phyloP scores from a whole-genome alignment of 2,113 vertebrate species.

The Myotis davidii region DNA sequence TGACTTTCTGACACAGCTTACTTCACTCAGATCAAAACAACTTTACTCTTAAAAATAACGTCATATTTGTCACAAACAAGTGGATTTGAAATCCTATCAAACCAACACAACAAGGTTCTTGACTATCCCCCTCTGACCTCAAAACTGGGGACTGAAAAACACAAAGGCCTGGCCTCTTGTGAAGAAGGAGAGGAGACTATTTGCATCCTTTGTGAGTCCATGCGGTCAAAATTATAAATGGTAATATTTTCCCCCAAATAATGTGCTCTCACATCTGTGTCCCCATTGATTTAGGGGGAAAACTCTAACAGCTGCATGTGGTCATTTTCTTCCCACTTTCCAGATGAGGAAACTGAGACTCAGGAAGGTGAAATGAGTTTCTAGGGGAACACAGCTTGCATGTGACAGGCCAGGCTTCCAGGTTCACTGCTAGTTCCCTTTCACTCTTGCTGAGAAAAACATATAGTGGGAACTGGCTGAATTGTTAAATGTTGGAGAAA shows the following conservation, averaged over 20 bases:
- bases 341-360: conserved; percentile 1
- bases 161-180: not conserved
- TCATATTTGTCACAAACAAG: not conserved
- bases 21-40: not conserved
- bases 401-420: not conserved
- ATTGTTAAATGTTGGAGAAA: not conserved
- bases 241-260: not conserved
- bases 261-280: not conserved
- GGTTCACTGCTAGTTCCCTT: not conserved
- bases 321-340: not conserved
- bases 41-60: not conserved
- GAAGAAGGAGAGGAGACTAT: not conserved
- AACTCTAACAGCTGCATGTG: not conserved
- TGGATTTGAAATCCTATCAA: not conserved
- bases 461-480: not conserved
- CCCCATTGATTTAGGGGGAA: not conserved
- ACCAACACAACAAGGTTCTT: not conserved
- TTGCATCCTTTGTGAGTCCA: not conserved
- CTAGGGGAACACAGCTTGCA: not conserved
- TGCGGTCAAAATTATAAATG: not conserved
- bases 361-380: not conserved
- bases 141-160: not conserved
- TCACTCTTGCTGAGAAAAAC: not conserved
- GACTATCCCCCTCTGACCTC: not conserved
- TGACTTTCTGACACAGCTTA: not conserved